Evolutionary conservation across 2,888 invertebrate genomes (phyloP).

Genomic region (Slavum lentiscoides): DNA sequence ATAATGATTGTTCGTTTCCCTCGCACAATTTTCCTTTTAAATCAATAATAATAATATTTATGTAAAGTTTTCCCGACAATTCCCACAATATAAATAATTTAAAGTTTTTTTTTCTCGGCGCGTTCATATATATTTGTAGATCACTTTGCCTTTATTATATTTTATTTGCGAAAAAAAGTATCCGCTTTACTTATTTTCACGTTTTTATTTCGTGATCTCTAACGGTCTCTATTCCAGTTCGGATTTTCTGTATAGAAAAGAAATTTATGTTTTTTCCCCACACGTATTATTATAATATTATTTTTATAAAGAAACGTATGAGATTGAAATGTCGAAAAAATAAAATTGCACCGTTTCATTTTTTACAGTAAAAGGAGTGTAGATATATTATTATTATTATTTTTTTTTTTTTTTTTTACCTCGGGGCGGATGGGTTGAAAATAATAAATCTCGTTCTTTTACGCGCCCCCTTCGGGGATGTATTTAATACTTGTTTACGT

Average conservation of each 20-base stretch:
- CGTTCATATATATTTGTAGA: neutral
- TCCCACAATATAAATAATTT: neutral
- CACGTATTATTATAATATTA: neutral
- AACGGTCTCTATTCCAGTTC: too few relatives aligned
- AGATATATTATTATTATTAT: constrained; percentile 5
- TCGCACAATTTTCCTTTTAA: neutral
- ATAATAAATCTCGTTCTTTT: constrained; percentile 30
- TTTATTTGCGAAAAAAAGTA: too few relatives aligned
- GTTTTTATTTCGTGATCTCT: too few relatives aligned
- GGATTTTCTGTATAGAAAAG: too few relatives aligned
- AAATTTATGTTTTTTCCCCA: neutral
- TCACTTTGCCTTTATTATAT: too few relatives aligned
- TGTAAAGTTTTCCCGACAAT: neutral
- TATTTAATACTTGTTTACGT: constrained; percentile 19
- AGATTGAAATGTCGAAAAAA: neutral
- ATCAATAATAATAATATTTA: constrained; percentile 11
- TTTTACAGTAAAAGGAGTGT: neutral
- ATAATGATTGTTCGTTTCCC: constrained; percentile 17
- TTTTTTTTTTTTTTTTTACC: neutral
- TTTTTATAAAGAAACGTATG: neutral
- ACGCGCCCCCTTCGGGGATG: neutral
- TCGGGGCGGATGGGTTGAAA: neutral
- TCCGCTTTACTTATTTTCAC: too few relatives aligned
- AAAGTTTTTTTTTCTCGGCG: too few relatives aligned
- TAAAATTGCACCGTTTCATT: constrained; percentile 10